Percentiles rank a stretch among this genome's conserved stretches.
These are phyloP conservation scores for Chironomus striatipennis DNA, from an alignment of 1,140 invertebrate species.

Conservation along the genomic window DNA sequence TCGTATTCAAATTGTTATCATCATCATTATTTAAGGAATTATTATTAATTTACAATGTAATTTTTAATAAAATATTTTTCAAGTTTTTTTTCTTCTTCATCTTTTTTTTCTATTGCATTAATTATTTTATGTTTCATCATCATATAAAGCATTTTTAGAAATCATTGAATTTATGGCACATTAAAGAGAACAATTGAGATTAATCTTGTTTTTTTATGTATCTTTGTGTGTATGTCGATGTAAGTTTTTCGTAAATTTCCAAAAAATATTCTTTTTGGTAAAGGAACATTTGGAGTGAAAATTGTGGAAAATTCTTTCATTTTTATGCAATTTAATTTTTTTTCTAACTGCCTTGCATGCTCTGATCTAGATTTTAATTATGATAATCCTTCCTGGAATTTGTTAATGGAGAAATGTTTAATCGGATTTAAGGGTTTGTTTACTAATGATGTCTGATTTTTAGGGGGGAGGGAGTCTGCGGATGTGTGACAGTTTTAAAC, in stretches of 20 bases:
- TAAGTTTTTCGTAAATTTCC: neutral
- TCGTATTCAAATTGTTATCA: neutral
- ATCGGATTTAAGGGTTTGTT: too few species aligned
- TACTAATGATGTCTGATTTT: too few species aligned
- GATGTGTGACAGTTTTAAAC: too few species aligned
- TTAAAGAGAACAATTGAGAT: conserved; percentile 23
- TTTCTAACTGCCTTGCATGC: too few species aligned
- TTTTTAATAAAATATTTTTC: neutral
- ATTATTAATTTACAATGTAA: too few species aligned
- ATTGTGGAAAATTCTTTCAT: neutral
- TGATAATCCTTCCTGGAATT: too few species aligned
- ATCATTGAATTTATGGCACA: conserved; percentile 18
- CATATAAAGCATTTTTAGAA: conserved; percentile 19
- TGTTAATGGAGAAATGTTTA: too few species aligned
- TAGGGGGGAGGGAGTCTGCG: too few species aligned
- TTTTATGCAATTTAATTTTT: neutral
- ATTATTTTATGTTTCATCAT: neutral
- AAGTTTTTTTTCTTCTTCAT: neutral
- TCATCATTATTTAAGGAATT: too few species aligned
- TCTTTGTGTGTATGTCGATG: neutral
- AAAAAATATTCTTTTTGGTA: conserved; percentile 9
- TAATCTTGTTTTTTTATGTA: conserved; percentile 4
- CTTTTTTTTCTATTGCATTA: neutral
- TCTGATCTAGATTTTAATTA: too few species aligned
- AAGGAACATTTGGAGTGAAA: neutral